phyloP scores from a whole-genome alignment of 2,113 vertebrate species.

The Strix uralensis region DNA sequence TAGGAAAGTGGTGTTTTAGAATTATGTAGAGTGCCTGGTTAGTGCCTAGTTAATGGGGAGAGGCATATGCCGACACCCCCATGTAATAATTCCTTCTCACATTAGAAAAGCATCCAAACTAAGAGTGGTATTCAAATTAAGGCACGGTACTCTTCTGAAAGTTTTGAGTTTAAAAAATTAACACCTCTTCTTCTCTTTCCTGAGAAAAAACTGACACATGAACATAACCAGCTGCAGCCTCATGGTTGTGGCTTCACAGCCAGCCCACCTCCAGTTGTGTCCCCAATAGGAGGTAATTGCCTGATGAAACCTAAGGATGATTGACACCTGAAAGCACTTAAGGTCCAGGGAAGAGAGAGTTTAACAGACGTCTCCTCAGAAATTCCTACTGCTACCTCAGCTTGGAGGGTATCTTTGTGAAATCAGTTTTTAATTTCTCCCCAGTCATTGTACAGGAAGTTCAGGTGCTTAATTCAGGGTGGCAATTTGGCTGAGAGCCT shows the following conservation, averaged over 20 bases:
- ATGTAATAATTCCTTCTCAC: neutral
- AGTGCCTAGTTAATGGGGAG: neutral
- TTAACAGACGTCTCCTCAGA: neutral
- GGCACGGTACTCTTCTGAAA: neutral
- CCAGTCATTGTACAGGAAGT: neutral
- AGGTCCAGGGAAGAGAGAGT: neutral
- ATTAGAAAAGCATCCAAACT: neutral
- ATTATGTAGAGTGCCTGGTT: neutral
- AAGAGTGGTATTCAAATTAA: neutral
- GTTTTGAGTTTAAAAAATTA: neutral
- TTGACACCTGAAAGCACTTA: neutral
- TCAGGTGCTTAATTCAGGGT: neutral
- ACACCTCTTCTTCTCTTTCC: neutral
- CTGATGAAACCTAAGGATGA: neutral
- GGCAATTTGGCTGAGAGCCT: neutral
- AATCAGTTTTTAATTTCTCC: neutral
- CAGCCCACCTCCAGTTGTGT: neutral
- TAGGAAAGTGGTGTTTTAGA: neutral
- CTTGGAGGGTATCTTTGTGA: neutral
- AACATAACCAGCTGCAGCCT: neutral
- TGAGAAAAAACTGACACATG: neutral
- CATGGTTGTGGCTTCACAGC: neutral
- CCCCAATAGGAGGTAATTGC: neutral
- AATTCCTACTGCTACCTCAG: neutral
- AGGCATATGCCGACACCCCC: accelerated